Evolutionary conservation across 2,888 invertebrate genomes (phyloP).

Genomic region (Drosophila cracens): DNA sequence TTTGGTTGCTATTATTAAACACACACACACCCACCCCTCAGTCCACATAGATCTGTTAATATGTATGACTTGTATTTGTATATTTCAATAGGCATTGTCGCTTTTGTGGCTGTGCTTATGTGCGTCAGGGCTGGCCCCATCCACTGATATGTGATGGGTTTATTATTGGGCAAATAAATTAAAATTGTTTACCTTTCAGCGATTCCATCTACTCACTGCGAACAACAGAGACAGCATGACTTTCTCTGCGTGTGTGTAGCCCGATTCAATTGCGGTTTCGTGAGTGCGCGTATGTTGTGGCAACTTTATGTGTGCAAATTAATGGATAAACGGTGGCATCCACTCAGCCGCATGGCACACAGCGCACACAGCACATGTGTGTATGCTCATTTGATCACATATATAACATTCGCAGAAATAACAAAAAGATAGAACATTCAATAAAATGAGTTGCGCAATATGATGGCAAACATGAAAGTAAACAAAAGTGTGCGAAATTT

Average conservation of each 20-base stretch:
- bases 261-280: slow-evolving; percentile 67
- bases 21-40: slow-evolving; percentile 11
- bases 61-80: slow-evolving; percentile 54
- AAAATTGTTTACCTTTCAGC: slow-evolving; percentile 77
- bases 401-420: slow-evolving; percentile 30
- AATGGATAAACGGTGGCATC: slow-evolving; percentile 70
- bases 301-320: slow-evolving; percentile 75
- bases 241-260: slow-evolving; percentile 18
- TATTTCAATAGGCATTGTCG: slow-evolving; percentile 40
- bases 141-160: slow-evolving; percentile 64
- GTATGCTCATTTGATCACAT: neutral
- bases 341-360: slow-evolving; percentile 21
- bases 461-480: slow-evolving; percentile 33
- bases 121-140: slow-evolving; percentile 2
- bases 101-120: slow-evolving; percentile 11
- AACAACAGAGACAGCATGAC: slow-evolving; percentile 22
- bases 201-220: slow-evolving; percentile 26
- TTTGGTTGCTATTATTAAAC: slow-evolving; percentile 40
- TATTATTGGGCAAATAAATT: slow-evolving; percentile 78
- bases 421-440: slow-evolving; percentile 16
- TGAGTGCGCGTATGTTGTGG: slow-evolving; percentile 72
- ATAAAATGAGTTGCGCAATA: slow-evolving; percentile 19
- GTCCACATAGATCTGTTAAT: slow-evolving; percentile 50
- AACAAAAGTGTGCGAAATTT: slow-evolving; percentile 54
- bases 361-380: neutral